Percentiles rank a stretch among this genome's conserved stretches.
phyloP scores from a whole-genome alignment of 2,888 invertebrate species.

The Standfussiana lucernea region DNA sequence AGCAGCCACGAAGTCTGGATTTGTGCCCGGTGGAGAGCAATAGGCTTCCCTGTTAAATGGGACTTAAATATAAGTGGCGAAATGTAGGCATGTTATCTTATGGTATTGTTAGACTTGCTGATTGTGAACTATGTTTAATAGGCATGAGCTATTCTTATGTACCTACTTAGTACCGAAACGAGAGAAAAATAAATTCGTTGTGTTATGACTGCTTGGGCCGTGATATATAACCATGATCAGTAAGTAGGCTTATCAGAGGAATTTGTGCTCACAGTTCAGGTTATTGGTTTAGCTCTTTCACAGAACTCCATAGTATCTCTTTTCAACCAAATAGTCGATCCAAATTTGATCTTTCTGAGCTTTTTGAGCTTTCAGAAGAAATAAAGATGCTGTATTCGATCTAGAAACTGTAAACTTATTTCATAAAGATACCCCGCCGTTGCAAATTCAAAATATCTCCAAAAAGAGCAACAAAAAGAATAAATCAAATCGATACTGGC shows the following conservation, averaged over 20 bases:
- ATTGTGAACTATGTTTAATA: background rate
- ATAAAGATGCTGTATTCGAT: background rate
- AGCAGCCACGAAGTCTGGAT: background rate
- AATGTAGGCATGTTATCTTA: background rate
- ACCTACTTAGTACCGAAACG: background rate
- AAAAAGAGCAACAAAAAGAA: constrained; percentile 71
- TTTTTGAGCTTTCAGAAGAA: no score
- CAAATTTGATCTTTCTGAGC: no score
- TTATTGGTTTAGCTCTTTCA: background rate
- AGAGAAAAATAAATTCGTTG: background rate
- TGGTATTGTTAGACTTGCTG: no score
- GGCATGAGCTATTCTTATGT: background rate
- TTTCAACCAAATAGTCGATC: background rate
- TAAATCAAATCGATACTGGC: constrained; percentile 87
- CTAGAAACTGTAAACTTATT: background rate
- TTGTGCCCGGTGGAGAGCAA: background rate
- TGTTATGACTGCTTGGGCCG: background rate
- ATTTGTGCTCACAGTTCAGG: background rate
- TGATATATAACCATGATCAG: background rate
- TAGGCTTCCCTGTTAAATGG: background rate
- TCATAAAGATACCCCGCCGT: background rate
- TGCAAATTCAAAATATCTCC: constrained; percentile 31
- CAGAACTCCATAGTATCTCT: background rate
- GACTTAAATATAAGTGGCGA: background rate
- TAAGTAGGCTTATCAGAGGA: background rate